phyloP scores from a whole-genome alignment of 1,140 invertebrate species.

The Apocrypta bakeri region DNA sequence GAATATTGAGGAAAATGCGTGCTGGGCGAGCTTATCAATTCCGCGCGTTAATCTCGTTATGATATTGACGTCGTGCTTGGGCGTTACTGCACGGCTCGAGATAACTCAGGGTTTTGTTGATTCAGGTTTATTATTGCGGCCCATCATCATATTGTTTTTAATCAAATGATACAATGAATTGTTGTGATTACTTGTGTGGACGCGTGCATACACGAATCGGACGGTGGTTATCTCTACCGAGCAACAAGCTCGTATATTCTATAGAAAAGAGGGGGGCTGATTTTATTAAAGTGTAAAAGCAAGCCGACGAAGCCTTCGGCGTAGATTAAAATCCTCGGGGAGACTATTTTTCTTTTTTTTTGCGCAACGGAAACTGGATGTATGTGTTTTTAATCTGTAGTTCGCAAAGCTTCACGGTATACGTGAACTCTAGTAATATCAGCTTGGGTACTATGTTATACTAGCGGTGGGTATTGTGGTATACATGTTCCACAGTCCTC shows the following conservation, averaged over 20 bases:
- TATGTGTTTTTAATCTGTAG: background rate
- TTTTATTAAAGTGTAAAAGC: background rate
- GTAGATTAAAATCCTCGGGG: background rate
- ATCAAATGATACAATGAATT: background rate
- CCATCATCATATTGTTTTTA: background rate
- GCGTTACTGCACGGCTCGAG: background rate
- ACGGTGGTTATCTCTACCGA: background rate
- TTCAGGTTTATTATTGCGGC: background rate
- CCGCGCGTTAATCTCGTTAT: background rate
- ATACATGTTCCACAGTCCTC: background rate
- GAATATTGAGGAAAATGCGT: too few relatives aligned
- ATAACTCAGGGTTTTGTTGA: background rate
- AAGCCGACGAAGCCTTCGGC: background rate
- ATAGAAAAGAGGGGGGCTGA: background rate
- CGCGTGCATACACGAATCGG: too few relatives aligned
- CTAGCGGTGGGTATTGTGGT: background rate
- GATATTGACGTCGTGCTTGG: background rate
- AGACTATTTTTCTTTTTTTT: background rate
- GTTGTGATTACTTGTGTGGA: background rate
- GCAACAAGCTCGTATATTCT: background rate
- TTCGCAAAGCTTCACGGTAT: background rate
- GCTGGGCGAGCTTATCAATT: background rate
- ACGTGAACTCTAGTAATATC: background rate
- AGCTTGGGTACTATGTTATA: background rate
- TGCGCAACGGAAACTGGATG: background rate